Conservation (phyloP, 2,113 vertebrate species). For the Plecturocebus donacophilus region DNA sequence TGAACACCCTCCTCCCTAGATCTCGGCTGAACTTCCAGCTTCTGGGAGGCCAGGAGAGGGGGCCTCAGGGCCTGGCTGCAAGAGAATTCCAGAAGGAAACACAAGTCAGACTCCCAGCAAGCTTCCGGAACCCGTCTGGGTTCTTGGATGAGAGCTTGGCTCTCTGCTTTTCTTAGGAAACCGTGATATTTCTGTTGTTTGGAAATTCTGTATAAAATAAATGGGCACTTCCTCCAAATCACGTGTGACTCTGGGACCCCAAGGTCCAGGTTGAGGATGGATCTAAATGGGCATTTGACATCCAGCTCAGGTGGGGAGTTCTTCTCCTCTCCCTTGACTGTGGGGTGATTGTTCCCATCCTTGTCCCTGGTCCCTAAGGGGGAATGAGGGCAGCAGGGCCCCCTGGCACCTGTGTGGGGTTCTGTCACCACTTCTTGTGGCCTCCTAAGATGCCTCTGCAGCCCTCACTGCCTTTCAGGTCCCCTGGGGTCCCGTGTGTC, state of each 20-base stretch:
- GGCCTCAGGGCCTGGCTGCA: not conserved
- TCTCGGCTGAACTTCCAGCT: not conserved
- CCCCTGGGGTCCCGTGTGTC: rapidly evolving
- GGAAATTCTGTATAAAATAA: constrained; percentile 59
- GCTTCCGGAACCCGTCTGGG: not conserved
- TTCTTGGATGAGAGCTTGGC: not conserved
- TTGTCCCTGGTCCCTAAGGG: not conserved
- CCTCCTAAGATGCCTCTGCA: not conserved
- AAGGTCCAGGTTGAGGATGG: not conserved
- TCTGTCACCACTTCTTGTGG: not conserved
- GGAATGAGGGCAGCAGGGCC: not conserved
- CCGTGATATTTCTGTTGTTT: not conserved
- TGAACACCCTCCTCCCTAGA: rapidly evolving
- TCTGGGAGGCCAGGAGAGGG: not conserved
- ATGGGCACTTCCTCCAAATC: not conserved
- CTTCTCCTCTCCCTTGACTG: not conserved
- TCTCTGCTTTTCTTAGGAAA: constrained; percentile 30
- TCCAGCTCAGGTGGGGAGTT: not conserved
- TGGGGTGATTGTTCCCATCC: not conserved
- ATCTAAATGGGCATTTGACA: not conserved
- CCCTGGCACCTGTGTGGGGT: rapidly evolving
- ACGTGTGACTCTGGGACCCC: not conserved
- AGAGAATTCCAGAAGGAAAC: constrained; percentile 45
- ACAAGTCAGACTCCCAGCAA: not conserved
- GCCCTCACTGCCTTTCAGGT: not conserved